Conservation (phyloP, 2,888 invertebrate genomes). For the Drosophila pegasa region DNA sequence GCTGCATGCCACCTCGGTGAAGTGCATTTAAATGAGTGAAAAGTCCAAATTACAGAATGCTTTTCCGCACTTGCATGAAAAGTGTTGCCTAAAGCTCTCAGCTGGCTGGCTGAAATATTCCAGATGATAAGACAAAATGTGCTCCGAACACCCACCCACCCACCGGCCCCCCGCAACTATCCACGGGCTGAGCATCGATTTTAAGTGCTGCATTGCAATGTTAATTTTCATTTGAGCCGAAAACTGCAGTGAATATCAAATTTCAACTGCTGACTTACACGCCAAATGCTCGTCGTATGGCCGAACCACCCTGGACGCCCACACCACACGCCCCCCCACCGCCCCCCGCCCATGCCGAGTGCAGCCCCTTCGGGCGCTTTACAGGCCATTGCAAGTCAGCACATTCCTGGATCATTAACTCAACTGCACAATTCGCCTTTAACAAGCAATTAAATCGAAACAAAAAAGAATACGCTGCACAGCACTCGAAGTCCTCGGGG, state of each 20-base stretch:
- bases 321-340: too few species aligned
- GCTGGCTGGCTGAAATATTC: neutral
- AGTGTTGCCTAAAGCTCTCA: slow-evolving; percentile 28
- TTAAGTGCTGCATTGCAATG: slow-evolving; percentile 23
- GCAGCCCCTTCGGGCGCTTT: slow-evolving; percentile 11
- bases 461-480: slow-evolving; percentile 52
- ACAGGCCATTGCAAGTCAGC: slow-evolving; percentile 68
- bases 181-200: slow-evolving; percentile 10
- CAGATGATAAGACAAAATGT: slow-evolving; percentile 2
- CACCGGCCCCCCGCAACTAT: neutral
- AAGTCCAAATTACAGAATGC: slow-evolving; percentile 28
- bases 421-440: slow-evolving; percentile 78
- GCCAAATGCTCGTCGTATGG: neutral
- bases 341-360: too few species aligned
- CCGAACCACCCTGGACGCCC: neutral
- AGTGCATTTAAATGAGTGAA: slow-evolving; percentile 30
- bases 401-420: slow-evolving; percentile 78
- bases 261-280: slow-evolving; percentile 24
- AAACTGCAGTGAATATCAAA: slow-evolving; percentile 45
- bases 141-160: neutral
- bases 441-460: slow-evolving; percentile 81
- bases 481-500: slow-evolving; percentile 25
- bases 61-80: slow-evolving; percentile 13
- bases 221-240: slow-evolving; percentile 21
- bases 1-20: neutral